Evolutionary conservation across 2,797 vertebrate species (phyloP), one percentile per base, ranked within the genome.

Genomic region (Bovichtus diacanthus): DNA sequence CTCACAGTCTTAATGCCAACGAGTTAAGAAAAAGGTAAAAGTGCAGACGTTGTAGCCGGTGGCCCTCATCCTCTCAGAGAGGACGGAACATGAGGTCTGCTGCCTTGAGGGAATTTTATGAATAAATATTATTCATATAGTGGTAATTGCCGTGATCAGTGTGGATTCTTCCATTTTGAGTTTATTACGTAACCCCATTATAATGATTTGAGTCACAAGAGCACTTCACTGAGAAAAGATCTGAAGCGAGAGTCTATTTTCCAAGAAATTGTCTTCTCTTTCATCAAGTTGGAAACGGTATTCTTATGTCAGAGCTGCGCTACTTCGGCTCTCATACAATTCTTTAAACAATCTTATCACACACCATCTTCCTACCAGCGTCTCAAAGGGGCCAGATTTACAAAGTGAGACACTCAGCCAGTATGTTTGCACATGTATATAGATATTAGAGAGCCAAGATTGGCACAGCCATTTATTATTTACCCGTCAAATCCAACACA

Each of bases 41-140:
- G 47, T n/a, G 13, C 43, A 36, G n/a, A 27, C 2, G 5, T 54
- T 56, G 43, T 3, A 49, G 19, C 12, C 18, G 6, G 18, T 8
- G 9, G 21, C 16, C 1, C 0, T 39, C 50, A 23, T 62, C 36
- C 25, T 56, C 13, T 38, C 43, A 41, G 29, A 44, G 18, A 25
- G 59, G 38, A 51, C n/a, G 3, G 16, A 78, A 64, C 80, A 25
- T 11, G 19, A 59, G 47, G 9, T 39, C 54, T 16, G 43, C 50
- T 29, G 69, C 63, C 29, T 70, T 29, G 19, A 66, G 11, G 46
- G 51, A 62, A 58, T 50, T 65, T 55, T 63, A 69, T 85, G 56
- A 83, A 83, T 84, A 67, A 63, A 79, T 76, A 70, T 78, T 1
- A 49, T 39, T 55, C 46, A 38, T n/a, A 41, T 65, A 27, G 43